Evolutionary conservation across 2,797 vertebrate species (phyloP).

Genomic region (Schizothorax lantsangensis): DNA sequence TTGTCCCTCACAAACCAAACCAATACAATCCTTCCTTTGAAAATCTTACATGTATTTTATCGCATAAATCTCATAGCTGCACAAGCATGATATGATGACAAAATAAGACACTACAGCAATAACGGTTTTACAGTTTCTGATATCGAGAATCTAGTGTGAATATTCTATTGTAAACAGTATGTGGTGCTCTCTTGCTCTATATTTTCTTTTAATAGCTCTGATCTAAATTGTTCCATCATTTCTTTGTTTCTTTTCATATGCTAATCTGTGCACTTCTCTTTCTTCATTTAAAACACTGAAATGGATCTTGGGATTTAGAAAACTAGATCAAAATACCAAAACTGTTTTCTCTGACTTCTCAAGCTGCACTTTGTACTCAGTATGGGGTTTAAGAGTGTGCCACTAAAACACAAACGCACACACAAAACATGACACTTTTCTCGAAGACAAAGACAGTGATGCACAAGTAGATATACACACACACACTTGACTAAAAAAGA

Average conservation of each 20-base stretch:
- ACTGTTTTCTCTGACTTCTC: constrained; percentile 25
- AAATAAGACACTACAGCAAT: not conserved
- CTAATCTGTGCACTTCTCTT: constrained; percentile 10
- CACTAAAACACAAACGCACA: not conserved
- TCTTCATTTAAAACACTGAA: constrained; percentile 24
- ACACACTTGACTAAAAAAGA: not conserved
- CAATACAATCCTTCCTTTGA: not conserved
- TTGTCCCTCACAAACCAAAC: not conserved
- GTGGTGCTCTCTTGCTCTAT: not conserved
- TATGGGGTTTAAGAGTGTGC: not conserved
- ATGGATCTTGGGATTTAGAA: constrained; percentile 25
- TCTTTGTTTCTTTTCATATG: constrained; percentile 1
- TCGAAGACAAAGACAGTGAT: not conserved
- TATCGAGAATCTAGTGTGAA: not conserved
- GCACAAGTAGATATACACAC: not conserved
- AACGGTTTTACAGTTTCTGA: not conserved
- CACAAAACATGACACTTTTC: not conserved
- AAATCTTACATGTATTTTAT: not conserved
- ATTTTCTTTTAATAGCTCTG: not conserved
- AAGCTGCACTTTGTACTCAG: constrained; percentile 25
- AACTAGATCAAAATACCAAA: constrained; percentile 38
- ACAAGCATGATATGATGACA: not conserved
- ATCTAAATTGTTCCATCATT: constrained; percentile 12
- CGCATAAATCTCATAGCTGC: not conserved
- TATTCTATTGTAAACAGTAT: not conserved